Evolutionary conservation across 2,113 vertebrate species (phyloP).

Genomic region (Eudyptes chrysolophus): DNA sequence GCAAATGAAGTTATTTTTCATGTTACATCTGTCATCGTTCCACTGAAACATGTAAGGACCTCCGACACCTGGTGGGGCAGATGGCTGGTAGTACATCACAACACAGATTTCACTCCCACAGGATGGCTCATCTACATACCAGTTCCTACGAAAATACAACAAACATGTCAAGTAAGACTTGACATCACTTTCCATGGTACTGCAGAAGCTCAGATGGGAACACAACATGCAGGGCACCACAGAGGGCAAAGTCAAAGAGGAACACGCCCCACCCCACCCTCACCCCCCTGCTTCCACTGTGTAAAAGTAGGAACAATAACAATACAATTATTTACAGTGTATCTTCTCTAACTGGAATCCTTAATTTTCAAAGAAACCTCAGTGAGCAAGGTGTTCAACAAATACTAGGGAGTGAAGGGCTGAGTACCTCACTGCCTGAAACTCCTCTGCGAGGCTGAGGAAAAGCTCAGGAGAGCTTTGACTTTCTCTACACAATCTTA

Average conservation of each 20-base stretch:
- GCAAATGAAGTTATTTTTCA: conserved; percentile 97
- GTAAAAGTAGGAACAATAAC: neutral
- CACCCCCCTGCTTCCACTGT: rapidly evolving
- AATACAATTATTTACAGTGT: rapidly evolving
- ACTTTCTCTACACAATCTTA: neutral
- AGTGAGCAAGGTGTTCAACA: rapidly evolving
- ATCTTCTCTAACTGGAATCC: neutral
- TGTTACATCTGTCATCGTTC: conserved; percentile 90
- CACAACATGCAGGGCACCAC: neutral
- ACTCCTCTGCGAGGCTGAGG: neutral
- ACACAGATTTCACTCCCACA: conserved; percentile 90
- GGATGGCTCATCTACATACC: conserved; percentile 91
- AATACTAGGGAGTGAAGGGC: neutral
- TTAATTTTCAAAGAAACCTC: neutral
- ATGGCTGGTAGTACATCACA: conserved; percentile 89
- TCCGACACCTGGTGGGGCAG: conserved; percentile 75
- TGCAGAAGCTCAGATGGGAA: neutral
- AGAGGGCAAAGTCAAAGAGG: neutral
- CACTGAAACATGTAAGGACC: conserved; percentile 88
- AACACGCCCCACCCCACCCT: neutral
- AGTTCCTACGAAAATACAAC: conserved; percentile 80
- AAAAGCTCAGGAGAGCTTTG: neutral
- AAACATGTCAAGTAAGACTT: neutral
- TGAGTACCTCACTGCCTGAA: neutral
- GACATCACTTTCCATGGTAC: rapidly evolving